phyloP scores from a whole-genome alignment of 2,888 invertebrate species.

The Danaus chrysippus region DNA sequence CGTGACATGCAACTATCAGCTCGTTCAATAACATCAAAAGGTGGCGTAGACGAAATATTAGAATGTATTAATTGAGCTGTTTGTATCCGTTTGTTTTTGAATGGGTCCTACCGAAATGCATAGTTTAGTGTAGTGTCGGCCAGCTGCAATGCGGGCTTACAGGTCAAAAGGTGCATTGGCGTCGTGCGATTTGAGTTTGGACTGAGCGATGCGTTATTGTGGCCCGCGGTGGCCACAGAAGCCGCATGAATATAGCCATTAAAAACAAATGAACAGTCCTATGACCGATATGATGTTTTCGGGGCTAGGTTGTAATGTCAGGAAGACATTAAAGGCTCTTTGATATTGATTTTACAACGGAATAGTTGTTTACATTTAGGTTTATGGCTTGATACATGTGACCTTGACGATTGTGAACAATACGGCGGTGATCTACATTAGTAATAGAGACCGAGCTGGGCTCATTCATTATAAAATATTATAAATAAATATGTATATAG shows the following conservation, averaged over 20 bases:
- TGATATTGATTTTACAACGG: neutral
- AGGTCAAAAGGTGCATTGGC: conserved; percentile 63
- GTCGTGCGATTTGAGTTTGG: conserved; percentile 46
- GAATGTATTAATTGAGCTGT: too few relatives aligned
- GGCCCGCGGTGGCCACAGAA: conserved; percentile 17
- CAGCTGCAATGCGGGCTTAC: conserved; percentile 64
- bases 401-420: conserved; percentile 1
- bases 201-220: conserved; percentile 41
- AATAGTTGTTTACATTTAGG: neutral
- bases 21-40: too few relatives aligned
- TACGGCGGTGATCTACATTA: conserved; percentile 2
- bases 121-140: conserved; percentile 58
- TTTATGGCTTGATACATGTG: conserved; percentile 2
- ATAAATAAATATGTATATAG: neutral
- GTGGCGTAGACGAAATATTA: too few relatives aligned
- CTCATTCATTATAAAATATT: neutral
- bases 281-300: neutral
- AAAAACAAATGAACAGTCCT: neutral
- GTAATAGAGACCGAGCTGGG: neutral
- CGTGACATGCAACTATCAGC: conserved; percentile 33
- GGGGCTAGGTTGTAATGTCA: neutral
- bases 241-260: neutral
- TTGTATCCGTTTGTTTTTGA: too few relatives aligned
- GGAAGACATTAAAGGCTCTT: neutral
- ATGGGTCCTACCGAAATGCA: conserved; percentile 37